Conservation (phyloP, 2,797 vertebrate species). For the Spatula clypeata region DNA sequence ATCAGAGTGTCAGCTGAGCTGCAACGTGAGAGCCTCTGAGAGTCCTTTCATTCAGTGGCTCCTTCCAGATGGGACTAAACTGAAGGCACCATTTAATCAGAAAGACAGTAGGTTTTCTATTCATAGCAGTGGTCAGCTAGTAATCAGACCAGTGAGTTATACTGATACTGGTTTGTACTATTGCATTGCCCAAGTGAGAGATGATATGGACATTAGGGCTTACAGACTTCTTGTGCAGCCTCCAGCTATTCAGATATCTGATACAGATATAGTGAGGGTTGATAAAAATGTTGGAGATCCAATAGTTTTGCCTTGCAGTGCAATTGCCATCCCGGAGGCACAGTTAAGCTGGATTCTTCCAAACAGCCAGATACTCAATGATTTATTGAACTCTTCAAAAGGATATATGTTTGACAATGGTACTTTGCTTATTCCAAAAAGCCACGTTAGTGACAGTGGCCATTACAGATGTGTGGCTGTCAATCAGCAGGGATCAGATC, state of each 20-base stretch:
- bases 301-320: conserved; percentile 84
- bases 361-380: conserved; percentile 77
- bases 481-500: conserved; percentile 89
- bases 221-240: conserved; percentile 88
- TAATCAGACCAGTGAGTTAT: conserved; percentile 80
- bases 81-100: conserved; percentile 82
- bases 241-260: conserved; percentile 75
- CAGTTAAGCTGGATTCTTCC: conserved; percentile 92
- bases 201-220: conserved; percentile 80
- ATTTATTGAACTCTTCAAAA: conserved; percentile 83
- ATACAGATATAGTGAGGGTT: conserved; percentile 70
- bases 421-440: conserved; percentile 85
- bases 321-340: conserved; percentile 87
- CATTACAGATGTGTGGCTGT: conserved; percentile 92
- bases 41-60: conserved; percentile 85
- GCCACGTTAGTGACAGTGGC: conserved; percentile 86
- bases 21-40: conserved; percentile 88
- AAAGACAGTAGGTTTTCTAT: conserved; percentile 83
- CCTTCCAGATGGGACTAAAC: conserved; percentile 87
- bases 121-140: conserved; percentile 84
- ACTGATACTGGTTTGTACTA: conserved; percentile 89
- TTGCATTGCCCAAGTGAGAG: conserved; percentile 86
- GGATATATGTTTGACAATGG: conserved; percentile 84
- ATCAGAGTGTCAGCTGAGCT: conserved; percentile 82
- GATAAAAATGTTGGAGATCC: conserved; percentile 82